phyloP scores from a whole-genome alignment of 2,888 invertebrate species.

The Zygothrica quintamaculata region DNA sequence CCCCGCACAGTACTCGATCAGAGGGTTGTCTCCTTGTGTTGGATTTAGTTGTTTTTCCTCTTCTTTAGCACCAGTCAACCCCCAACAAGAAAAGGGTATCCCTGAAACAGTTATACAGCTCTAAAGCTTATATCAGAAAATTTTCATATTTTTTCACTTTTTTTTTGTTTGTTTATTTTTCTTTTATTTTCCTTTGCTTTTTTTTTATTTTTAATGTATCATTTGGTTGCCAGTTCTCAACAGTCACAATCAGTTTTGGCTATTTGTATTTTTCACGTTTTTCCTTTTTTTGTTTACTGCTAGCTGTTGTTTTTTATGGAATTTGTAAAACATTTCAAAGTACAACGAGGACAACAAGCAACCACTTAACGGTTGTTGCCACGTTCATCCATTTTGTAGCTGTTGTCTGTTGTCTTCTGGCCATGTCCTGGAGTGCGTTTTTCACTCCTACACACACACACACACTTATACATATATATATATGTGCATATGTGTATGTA shows the following conservation, averaged over 20 bases:
- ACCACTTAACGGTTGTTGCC: slow-evolving; percentile 80
- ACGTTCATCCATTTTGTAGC: slow-evolving; percentile 74
- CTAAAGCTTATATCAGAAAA: neutral
- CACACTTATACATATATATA: neutral
- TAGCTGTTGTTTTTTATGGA: slow-evolving; percentile 57
- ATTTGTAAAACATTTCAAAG: slow-evolving; percentile 78
- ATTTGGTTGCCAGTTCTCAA: slow-evolving; percentile 25
- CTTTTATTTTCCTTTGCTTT: no score
- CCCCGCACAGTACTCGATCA: slow-evolving; percentile 13
- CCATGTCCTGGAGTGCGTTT: slow-evolving; percentile 70
- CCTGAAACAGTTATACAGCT: neutral
- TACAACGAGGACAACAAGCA: slow-evolving; percentile 75
- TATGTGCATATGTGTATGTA: neutral
- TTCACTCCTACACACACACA: slow-evolving; percentile 5
- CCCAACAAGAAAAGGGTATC: neutral
- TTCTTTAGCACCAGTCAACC: no score
- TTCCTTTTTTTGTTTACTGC: slow-evolving; percentile 1
- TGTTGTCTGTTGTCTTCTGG: slow-evolving; percentile 47
- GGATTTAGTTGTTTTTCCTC: no score
- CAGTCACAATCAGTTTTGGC: slow-evolving; percentile 41
- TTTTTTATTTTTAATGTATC: slow-evolving; percentile 18
- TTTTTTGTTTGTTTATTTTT: no score
- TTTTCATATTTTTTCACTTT: no score
- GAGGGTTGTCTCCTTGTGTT: slow-evolving; percentile 22
- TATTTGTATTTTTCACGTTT: slow-evolving; percentile 25